Evolutionary conservation across 2,888 invertebrate species (phyloP), one percentile per base, ranked within the genome.

Genomic region (Leptogaster cylindrica): DNA sequence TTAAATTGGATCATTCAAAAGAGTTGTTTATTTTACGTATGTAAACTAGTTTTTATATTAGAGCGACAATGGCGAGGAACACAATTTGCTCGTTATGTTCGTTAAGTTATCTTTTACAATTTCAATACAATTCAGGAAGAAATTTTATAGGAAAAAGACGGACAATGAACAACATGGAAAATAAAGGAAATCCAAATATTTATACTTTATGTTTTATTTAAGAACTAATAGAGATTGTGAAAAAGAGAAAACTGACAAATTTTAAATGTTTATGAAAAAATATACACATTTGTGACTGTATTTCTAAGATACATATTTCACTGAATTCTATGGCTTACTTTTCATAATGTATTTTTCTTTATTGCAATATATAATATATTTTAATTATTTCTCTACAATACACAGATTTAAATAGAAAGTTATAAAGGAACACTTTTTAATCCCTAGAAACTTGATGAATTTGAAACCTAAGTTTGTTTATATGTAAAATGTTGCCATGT

Each of bases 231-330:
- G 39, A 55, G 55, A 55, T 55, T 55, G 20, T 55, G 36, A 39
- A 55, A 55, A 55, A 36, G 55, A 23, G 39, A 20, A 14, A 23
- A 18, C 33, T 55, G 55, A 55, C 12, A 16, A 55, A 55, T 39
- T 23, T 48, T n/a, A n/a, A n/a, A n/a, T n/a, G n/a, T n/a, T 55
- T 55, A 55, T 55, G 55, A 36, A 55, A 55, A 55, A 55, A 55
- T 55, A 55, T 55, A 55, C 55, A 55, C 55, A 8, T 55, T 55
- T 55, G 20, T 55, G 39, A 55, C 55, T 8, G 28, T 55, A 23
- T 20, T 55, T 55, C 33, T 14, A 55, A 55, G 39, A 55, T 55
- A 36, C 8, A 39, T 36, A 55, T 52, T 31, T 52, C 16, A 25
- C 4, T 14, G 14, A 33, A 27, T 31, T 16, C 14, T 51, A 51